These are phyloP conservation scores for Phalacrocorax brasilianus DNA, from an alignment of 2,113 vertebrate genomes.

Conservation along the genomic window DNA sequence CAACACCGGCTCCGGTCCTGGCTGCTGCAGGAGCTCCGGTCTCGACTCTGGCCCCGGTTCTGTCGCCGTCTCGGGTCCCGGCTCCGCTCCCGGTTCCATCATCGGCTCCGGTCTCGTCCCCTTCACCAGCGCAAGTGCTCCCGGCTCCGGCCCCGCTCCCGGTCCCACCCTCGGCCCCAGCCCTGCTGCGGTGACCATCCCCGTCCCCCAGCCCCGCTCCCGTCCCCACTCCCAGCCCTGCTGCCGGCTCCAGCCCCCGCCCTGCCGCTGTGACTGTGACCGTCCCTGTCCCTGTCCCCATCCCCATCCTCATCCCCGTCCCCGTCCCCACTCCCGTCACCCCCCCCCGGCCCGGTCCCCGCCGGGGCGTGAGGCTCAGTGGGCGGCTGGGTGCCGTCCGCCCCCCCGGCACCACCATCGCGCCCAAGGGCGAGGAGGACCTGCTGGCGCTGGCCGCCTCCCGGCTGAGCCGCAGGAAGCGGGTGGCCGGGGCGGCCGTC, in stretches of 20 bases:
- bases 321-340: background rate
- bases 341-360: background rate
- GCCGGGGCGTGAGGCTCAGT: background rate
- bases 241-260: too few relatives aligned
- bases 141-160: background rate
- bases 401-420: conserved; percentile 81
- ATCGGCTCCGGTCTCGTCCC: background rate
- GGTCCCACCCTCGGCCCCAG: background rate
- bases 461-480: conserved; percentile 89
- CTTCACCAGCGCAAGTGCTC: too few relatives aligned
- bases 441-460: conserved; percentile 94
- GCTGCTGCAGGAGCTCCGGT: background rate
- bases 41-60: background rate
- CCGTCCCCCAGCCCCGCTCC: too few relatives aligned
- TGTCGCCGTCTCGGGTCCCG: background rate
- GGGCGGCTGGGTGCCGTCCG: conserved; percentile 17
- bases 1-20: background rate
- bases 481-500: conserved; percentile 89
- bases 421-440: conserved; percentile 91
- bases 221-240: too few relatives aligned
- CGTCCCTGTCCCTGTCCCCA: background rate
- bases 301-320: background rate
- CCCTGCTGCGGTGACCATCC: background rate
- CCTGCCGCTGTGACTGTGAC: too few relatives aligned
- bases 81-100: background rate